Percentiles rank a stretch among this genome's conserved stretches.
Evolutionary conservation across 2,888 invertebrate species (phyloP).

Genomic region (Mesorhabditis sp.): DNA sequence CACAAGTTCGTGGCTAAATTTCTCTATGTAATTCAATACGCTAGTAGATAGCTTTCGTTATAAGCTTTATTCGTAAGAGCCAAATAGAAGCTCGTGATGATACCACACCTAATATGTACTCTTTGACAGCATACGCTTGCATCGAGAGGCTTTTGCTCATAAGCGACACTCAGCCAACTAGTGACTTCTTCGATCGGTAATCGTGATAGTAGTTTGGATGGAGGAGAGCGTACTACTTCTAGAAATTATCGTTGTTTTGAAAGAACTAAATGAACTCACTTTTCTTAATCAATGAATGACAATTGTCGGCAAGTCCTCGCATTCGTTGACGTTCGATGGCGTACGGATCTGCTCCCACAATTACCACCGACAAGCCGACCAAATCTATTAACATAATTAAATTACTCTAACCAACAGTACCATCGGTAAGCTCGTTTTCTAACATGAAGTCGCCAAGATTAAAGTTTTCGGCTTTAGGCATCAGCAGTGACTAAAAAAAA

Average conservation of each 20-base stretch:
- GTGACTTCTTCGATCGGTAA: constrained; percentile 43
- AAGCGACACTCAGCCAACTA: constrained; percentile 46
- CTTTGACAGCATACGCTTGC: constrained; percentile 44
- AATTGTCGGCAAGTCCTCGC: constrained; percentile 48
- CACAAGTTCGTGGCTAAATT: constrained; percentile 32
- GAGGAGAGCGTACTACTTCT: constrained; percentile 32
- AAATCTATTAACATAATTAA: constrained; percentile 34
- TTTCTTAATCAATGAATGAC: constrained; percentile 48
- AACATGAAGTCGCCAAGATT: constrained; percentile 49
- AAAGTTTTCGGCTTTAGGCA: constrained; percentile 31
- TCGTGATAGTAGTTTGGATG: constrained; percentile 28
- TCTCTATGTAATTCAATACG: not conserved
- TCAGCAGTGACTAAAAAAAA: constrained; percentile 8
- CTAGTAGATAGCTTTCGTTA: not conserved
- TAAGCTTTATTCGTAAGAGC: not conserved
- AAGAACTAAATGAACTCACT: constrained; percentile 22
- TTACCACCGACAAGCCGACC: constrained; percentile 47
- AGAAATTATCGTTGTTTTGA: constrained; percentile 5
- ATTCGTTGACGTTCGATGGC: constrained; percentile 52
- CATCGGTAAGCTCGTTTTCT: constrained; percentile 41
- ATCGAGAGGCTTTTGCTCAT: constrained; percentile 24
- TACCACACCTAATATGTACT: constrained; percentile 34
- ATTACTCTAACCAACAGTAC: constrained; percentile 17
- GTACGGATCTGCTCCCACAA: constrained; percentile 49
- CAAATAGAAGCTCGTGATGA: not conserved